Evolutionary conservation across 2,113 vertebrate species (phyloP).

Genomic region (Mastomys natalensis): DNA sequence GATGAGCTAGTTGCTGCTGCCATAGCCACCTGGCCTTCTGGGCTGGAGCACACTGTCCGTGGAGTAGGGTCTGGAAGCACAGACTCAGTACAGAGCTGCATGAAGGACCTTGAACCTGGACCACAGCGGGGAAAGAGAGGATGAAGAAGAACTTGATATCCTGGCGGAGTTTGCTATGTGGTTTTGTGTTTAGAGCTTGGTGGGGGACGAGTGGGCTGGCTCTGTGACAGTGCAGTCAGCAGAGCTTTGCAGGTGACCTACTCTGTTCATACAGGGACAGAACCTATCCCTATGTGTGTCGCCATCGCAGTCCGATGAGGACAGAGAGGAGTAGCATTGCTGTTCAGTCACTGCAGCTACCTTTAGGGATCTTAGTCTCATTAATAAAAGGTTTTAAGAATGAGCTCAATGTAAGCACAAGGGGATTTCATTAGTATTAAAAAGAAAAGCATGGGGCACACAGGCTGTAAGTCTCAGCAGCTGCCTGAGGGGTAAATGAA

Average conservation of each 20-base stretch:
- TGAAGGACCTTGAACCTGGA: background rate
- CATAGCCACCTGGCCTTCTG: constrained; percentile 44
- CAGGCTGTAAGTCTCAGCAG: no score
- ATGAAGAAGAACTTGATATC: rapidly evolving
- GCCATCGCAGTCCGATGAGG: background rate
- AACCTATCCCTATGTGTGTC: background rate
- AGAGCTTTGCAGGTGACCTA: background rate
- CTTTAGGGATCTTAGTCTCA: background rate
- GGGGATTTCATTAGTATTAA: background rate
- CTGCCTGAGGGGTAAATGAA: background rate
- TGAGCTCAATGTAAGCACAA: background rate
- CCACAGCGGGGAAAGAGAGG: background rate
- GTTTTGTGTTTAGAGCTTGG: background rate
- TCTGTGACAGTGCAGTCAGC: background rate
- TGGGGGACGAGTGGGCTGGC: background rate
- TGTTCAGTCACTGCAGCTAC: background rate
- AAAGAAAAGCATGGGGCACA: background rate
- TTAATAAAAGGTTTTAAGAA: background rate
- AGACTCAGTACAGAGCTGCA: background rate
- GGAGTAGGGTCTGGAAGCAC: background rate
- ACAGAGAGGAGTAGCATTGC: background rate
- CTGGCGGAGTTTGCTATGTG: background rate
- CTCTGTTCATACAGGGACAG: background rate
- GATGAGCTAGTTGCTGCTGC: background rate
- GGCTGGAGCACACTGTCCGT: background rate